These are phyloP conservation scores for Geophilus truncorum DNA, from an alignment of 2,888 invertebrate genomes.

Conservation along the genomic window DNA sequence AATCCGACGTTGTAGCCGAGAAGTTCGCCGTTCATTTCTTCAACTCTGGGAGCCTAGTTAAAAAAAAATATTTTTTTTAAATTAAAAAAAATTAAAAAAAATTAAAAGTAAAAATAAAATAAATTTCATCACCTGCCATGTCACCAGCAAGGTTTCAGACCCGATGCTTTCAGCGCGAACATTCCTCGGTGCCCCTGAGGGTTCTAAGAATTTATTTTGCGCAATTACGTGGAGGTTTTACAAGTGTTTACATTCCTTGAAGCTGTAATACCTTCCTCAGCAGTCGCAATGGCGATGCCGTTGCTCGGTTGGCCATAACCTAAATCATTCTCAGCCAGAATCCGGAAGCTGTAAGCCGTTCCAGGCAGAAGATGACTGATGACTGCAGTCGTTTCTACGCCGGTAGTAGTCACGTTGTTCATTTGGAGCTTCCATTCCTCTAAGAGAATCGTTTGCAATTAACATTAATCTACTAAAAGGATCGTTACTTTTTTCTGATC, in stretches of 20 bases:
- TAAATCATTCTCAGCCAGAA: constrained; percentile 36
- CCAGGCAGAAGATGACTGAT: constrained; percentile 36
- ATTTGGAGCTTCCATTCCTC: constrained; percentile 37
- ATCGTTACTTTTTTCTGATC: too few species aligned
- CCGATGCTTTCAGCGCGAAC: constrained; percentile 10
- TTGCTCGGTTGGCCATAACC: constrained; percentile 36
- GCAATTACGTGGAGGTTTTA: not conserved
- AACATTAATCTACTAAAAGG: constrained; percentile 5
- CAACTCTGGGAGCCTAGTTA: constrained; percentile 33
- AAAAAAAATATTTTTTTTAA: not conserved
- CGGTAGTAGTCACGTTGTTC: constrained; percentile 35
- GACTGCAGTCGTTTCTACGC: constrained; percentile 31
- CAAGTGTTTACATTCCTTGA: not conserved
- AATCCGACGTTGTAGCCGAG: constrained; percentile 36
- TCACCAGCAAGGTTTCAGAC: constrained; percentile 26
- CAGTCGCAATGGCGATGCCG: constrained; percentile 37
- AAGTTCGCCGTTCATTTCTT: constrained; percentile 35
- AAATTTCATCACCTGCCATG: constrained; percentile 32
- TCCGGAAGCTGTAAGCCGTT: constrained; percentile 37
- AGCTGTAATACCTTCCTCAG: constrained; percentile 37
- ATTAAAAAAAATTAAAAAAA: too few species aligned
- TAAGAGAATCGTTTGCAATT: constrained; percentile 10
- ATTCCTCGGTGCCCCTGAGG: constrained; percentile 10
- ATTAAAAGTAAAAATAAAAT: too few species aligned
- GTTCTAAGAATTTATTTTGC: constrained; percentile 10